These are phyloP conservation scores for Nomada fabriciana DNA, from an alignment of 2,888 invertebrate genomes.

Conservation along the genomic window DNA sequence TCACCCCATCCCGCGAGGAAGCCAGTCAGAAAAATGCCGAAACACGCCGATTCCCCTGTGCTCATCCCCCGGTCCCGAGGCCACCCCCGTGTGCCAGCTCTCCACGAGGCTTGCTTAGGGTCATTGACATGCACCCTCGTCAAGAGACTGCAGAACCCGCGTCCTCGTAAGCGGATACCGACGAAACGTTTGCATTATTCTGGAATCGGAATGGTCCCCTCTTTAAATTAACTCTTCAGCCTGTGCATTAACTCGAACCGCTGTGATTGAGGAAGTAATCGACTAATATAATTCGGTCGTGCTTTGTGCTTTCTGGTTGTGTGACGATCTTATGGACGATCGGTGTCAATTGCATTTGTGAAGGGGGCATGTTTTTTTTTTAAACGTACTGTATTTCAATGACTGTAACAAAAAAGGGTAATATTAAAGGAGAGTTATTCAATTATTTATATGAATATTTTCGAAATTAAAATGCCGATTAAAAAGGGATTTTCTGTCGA, in stretches of 20 bases:
- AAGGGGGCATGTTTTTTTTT: no score
- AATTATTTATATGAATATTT: no score
- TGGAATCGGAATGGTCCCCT: slow-evolving; percentile 48
- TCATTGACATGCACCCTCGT: slow-evolving; percentile 76
- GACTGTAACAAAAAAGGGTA: no score
- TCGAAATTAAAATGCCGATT: no score
- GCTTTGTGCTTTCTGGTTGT: not conserved
- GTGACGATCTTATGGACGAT: no score
- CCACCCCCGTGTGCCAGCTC: slow-evolving; percentile 64
- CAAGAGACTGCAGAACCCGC: slow-evolving; percentile 66
- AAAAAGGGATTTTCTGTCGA: not conserved
- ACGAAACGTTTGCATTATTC: slow-evolving; percentile 66
- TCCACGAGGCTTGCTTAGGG: slow-evolving; percentile 62
- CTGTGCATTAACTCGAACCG: slow-evolving; percentile 42
- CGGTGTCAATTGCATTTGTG: no score
- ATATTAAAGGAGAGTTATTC: no score
- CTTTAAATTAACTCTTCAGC: slow-evolving; percentile 67
- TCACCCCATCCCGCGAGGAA: slow-evolving; percentile 34
- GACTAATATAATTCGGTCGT: slow-evolving; percentile 46
- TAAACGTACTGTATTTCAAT: no score
- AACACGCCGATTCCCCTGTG: slow-evolving; percentile 64
- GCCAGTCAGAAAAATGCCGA: slow-evolving; percentile 72
- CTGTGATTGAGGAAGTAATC: slow-evolving; percentile 45
- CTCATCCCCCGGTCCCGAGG: slow-evolving; percentile 37
- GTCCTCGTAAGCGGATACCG: slow-evolving; percentile 62